Base-by-base conservation (phyloP, 2,113 vertebrate species). In the Dromaius novaehollandiae region DNA sequence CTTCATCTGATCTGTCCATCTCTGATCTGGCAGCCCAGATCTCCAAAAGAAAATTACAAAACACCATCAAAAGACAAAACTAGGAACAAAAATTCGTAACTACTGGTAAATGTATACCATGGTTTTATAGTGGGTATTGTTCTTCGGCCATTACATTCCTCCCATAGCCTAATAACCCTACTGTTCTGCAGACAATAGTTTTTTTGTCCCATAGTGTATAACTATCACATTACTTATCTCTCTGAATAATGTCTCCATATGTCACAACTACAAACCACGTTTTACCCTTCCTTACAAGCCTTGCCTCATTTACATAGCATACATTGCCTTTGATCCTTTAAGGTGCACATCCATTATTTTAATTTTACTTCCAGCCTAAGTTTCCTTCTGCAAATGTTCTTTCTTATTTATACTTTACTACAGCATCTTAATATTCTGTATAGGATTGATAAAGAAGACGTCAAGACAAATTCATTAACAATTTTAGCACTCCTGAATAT, bases 71-170 rank as follows among this genome's bases (percentile, higher is more conserved):
- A 93, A 86, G 24, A 69, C n/a, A 65, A 28, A 53, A 58, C 7
- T 34, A 11, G 13, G 32, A 90, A 65, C 11, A 42, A 78, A 94
- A 89, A 71, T 18, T 10, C 6, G 0, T 42, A 9, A 48, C 36
- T 36, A 53, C 14, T 4, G 24, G 7, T 32, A 73, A 6, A 42
- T 0, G 0, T 0, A 6, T 55, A 10, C 7, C 13, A 34, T 38
- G 30, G 7, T 32, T 86, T 90, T 40, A 50, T 80, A 73, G 9
- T 2, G 1, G 30, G 28, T 18, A 58, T 10, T 58, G 8, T 17
- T 32, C 28, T 32, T 58, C 18, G 56, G 56, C 55, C 28, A 32
- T 17, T 56, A 56, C 28, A 32, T 58, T 58, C 56, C 56, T 32
- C 30, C 30, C 56, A 58, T 58, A 32, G 56, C 30, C 30, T 17